Percentiles rank a stretch among this genome's conserved stretches.
Evolutionary conservation across 1,140 invertebrate genomes (phyloP).

Genomic region (Kradibia gibbosae): DNA sequence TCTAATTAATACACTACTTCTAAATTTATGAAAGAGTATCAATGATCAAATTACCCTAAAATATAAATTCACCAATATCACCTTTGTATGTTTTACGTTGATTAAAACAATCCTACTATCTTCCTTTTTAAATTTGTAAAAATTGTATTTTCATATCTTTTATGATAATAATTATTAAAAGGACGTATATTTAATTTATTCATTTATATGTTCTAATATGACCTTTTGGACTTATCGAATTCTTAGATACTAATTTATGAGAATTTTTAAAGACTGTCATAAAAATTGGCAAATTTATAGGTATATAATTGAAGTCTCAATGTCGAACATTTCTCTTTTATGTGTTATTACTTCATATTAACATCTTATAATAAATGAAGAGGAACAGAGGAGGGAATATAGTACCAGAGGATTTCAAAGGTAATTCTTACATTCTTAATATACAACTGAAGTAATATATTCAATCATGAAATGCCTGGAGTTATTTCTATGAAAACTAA

Average conservation of each 20-base stretch:
- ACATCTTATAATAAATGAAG: slow-evolving; percentile 11
- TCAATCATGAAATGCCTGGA: slow-evolving; percentile 9
- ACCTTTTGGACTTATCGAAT: slow-evolving; percentile 1
- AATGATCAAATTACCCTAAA: slow-evolving; percentile 3
- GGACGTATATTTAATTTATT: slow-evolving; percentile 22
- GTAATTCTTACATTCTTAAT: neutral
- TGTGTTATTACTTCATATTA: neutral
- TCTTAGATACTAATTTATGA: neutral
- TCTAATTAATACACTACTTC: neutral
- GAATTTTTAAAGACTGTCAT: slow-evolving; percentile 6
- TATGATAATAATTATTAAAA: neutral
- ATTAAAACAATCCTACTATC: neutral
- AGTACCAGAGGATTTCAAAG: neutral
- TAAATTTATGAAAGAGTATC: neutral
- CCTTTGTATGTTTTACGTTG: neutral
- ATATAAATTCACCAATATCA: neutral
- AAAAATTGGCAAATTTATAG: neutral
- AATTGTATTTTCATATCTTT: too few species aligned
- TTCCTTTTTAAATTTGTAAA: too few species aligned
- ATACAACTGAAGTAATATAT: neutral
- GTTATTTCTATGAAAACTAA: neutral
- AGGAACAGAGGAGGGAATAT: too few species aligned
- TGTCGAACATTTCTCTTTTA: slow-evolving; percentile 1
- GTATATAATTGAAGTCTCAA: slow-evolving; percentile 12
- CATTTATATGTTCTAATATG: neutral